Percentiles rank a stretch among this genome's conserved stretches.
Conservation (phyloP, 2,888 invertebrate genomes). For the Sphaeridia pumilis region DNA sequence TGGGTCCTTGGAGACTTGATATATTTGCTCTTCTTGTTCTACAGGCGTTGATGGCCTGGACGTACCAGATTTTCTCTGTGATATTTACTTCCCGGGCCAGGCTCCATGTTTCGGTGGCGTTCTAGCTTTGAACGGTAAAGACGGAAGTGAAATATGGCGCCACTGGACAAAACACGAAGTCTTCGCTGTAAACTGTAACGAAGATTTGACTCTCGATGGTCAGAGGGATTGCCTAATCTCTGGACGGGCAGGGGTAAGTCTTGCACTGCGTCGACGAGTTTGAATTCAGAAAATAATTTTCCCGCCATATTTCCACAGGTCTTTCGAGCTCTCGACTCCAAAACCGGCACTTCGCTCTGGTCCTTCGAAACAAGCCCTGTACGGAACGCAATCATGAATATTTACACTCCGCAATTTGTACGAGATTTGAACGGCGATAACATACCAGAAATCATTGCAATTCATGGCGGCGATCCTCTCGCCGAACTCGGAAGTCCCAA, state of each 20-base stretch:
- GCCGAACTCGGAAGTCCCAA: slow-evolving; percentile 41
- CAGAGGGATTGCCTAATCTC: slow-evolving; percentile 59
- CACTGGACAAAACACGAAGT: slow-evolving; percentile 60
- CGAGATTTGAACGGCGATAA: slow-evolving; percentile 59
- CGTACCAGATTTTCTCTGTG: slow-evolving; percentile 46
- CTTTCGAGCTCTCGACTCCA: slow-evolving; percentile 52
- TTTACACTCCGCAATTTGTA: slow-evolving; percentile 59
- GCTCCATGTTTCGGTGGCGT: slow-evolving; percentile 62
- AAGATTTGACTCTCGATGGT: slow-evolving; percentile 57
- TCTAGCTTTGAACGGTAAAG: slow-evolving; percentile 51
- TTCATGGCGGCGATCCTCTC: slow-evolving; percentile 49
- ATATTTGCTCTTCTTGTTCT: no score
- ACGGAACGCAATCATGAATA: slow-evolving; percentile 44
- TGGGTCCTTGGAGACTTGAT: no score
- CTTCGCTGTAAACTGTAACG: slow-evolving; percentile 58
- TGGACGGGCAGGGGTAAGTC: slow-evolving; percentile 57
- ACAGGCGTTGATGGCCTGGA: slow-evolving; percentile 49
- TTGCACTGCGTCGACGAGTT: neutral
- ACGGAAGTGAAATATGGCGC: slow-evolving; percentile 60
- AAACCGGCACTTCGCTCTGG: slow-evolving; percentile 57
- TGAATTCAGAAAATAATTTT: no score
- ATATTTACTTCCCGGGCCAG: slow-evolving; percentile 54
- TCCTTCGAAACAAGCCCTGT: slow-evolving; percentile 42
- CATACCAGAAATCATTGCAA: slow-evolving; percentile 55
- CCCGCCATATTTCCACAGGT: slow-evolving; percentile 39